phyloP scores from a whole-genome alignment of 2,113 vertebrate species.

The Sander lucioperca region DNA sequence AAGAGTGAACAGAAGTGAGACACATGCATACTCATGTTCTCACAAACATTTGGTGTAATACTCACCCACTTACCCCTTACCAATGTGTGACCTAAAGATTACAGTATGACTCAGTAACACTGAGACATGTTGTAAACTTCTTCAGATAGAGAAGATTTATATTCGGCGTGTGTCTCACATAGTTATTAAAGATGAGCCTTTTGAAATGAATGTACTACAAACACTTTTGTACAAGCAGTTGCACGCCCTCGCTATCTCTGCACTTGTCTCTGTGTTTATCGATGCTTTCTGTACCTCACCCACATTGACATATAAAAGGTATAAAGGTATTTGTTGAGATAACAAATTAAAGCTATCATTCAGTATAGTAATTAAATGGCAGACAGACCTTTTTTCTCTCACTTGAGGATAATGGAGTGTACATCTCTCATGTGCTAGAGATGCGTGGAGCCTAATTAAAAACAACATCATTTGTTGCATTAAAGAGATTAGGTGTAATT shows the following conservation, averaged over 20 bases:
- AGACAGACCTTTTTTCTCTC: conserved; percentile 87
- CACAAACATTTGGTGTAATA: conserved; percentile 44
- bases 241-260: not conserved
- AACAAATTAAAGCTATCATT: conserved; percentile 76
- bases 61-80: conserved; percentile 25
- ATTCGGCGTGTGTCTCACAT: conserved; percentile 15
- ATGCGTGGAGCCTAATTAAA: conserved; percentile 89
- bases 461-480: conserved; percentile 90
- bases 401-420: conserved; percentile 91
- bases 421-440: conserved; percentile 88
- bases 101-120: conserved; percentile 48
- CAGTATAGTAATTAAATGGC: conserved; percentile 84
- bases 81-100: conserved; percentile 26
- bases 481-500: conserved; percentile 94
- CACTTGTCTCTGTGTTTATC: conserved; percentile 33
- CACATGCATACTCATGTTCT: conserved; percentile 43
- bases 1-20: conserved; percentile 43
- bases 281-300: not conserved
- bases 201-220: conserved; percentile 40
- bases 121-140: conserved; percentile 33
- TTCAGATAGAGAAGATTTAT: not conserved
- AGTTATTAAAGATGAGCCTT: conserved; percentile 56
- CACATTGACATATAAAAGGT: conserved; percentile 52
- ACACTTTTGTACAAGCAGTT: conserved; percentile 31
- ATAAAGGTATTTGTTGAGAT: conserved; percentile 69